These are phyloP conservation scores for Anas platyrhynchos DNA, from an alignment of 2,113 vertebrate species.

Conservation along the genomic window DNA sequence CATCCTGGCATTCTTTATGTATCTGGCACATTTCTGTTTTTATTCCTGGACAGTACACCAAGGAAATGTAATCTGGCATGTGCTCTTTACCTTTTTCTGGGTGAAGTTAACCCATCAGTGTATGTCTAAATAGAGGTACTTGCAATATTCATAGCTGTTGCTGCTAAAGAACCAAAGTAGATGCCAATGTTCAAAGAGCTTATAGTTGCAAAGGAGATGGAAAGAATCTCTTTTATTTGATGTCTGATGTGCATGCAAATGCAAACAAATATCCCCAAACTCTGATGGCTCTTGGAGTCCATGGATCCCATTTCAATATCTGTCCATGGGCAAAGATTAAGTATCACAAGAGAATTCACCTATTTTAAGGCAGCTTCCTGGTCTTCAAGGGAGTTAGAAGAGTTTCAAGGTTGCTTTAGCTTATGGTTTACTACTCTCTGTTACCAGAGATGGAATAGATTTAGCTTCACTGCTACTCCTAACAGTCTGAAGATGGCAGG, in stretches of 20 bases:
- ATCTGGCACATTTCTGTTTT: slow-evolving; percentile 1
- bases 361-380: neutral
- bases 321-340: neutral
- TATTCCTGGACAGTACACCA: slow-evolving; percentile 19
- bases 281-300: neutral
- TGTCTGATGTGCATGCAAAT: neutral
- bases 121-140: neutral
- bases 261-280: neutral
- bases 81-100: neutral
- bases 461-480: neutral
- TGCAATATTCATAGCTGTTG: neutral
- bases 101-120: neutral
- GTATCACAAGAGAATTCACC: neutral
- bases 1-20: neutral
- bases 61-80: neutral
- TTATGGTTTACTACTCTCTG: neutral
- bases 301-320: neutral
- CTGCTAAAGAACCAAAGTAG: neutral
- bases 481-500: neutral
- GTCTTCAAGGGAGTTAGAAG: neutral
- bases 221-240: neutral
- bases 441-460: neutral
- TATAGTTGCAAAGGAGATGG: neutral
- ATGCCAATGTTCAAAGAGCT: neutral
- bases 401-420: neutral